Base-by-base conservation (phyloP, 2,113 vertebrate species). In the Theropithecus gelada region DNA sequence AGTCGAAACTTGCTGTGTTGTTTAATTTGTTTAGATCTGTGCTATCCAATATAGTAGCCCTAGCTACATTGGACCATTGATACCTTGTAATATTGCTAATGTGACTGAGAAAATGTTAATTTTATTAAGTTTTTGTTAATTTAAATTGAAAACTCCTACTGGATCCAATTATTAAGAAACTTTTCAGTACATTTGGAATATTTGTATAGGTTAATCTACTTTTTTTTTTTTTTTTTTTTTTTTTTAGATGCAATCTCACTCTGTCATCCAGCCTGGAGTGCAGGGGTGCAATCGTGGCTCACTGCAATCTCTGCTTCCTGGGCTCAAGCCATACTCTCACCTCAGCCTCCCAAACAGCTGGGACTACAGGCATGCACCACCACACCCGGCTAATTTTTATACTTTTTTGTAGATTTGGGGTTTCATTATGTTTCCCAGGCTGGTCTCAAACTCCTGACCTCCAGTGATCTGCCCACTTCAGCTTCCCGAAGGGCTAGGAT, bases 51-150 rank as follows among this genome's bases (percentile, higher is more conserved):
- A 43, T 5, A 27, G 48, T 32, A 81, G 32, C 4, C 27, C 43
- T n/a, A 40, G 6, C 43, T 50, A 48, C 4, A 57, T 0, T 75
- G 81, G 48, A 68, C 75, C 35, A 80, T 0, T 43, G 22, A 83
- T 22, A 40, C 50, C 50, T 93, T 80, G 72, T 76, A 72, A 78
- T 45, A 32, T 52, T 89, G n/a, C 50, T 75, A 61, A 5, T 45
- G 8, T 94, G 16, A 88, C 30, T 82, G 17, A 90, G n/a, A n/a
- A 94, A 73, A 68, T 57, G 9, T 78, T 78, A 52, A 55, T 83
- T 96, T 83, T 59, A 78, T 45, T 76, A 73, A 27, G 25, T 78
- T 92, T 86, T 96, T 40, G 64, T 89, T 93, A 45, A 76, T 83
- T 96, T 92, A 93, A 55, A 57, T 35, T 92, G 50, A 59, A 90